These are phyloP conservation scores for Rallus crepitans DNA, from an alignment of 2,797 vertebrate species.

Conservation along the genomic window DNA sequence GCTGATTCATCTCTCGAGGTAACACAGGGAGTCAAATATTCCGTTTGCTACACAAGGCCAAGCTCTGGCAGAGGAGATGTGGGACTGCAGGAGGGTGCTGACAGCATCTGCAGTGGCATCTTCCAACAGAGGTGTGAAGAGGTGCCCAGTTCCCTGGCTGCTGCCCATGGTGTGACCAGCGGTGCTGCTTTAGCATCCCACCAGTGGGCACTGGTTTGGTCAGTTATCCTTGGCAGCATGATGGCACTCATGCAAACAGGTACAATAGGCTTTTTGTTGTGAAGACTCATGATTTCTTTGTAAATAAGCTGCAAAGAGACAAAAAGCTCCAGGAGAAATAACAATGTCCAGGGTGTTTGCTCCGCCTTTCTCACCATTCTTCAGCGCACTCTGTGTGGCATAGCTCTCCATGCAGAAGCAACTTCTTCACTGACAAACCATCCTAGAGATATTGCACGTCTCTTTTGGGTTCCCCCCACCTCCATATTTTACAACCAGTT, in stretches of 20 bases:
- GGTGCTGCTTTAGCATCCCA: not conserved
- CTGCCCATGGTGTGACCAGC: not conserved
- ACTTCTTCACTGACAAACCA: not conserved
- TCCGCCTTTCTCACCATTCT: not conserved
- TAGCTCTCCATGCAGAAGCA: not conserved
- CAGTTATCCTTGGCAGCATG: not conserved
- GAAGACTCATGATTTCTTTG: not conserved
- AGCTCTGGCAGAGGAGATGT: not conserved
- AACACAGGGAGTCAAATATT: not conserved
- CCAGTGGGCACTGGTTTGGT: not conserved
- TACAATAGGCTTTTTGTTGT: not conserved
- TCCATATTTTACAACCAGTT: not conserved
- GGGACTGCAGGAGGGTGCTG: not conserved
- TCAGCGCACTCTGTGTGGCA: accelerated
- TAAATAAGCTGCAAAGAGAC: not conserved
- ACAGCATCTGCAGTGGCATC: not conserved
- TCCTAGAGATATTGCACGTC: not conserved
- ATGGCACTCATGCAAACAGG: not conserved
- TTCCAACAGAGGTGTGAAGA: not conserved
- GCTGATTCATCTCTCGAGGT: not conserved
- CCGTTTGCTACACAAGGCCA: not conserved
- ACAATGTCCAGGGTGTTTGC: not conserved
- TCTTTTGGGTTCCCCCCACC: not conserved
- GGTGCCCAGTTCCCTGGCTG: not conserved
- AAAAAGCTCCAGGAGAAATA: not conserved